Conservation (phyloP, 2,797 vertebrate genomes). For the Gymnoscopelus microlampas region DNA sequence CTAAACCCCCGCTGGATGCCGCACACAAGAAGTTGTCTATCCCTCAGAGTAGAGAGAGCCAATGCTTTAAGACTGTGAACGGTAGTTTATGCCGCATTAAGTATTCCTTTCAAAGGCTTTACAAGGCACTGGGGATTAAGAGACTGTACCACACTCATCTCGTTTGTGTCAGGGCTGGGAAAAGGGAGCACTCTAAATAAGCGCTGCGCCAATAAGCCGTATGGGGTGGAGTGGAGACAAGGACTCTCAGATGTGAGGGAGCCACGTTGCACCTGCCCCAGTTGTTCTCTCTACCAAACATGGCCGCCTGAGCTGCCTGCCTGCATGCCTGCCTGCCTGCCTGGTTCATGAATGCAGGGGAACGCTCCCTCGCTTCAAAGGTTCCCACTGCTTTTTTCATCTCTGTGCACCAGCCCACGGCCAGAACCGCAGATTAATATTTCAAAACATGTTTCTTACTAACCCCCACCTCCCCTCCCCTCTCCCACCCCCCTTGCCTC, state of each 20-base stretch:
- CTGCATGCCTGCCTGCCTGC: conserved; percentile 21
- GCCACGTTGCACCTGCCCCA: conserved; percentile 65
- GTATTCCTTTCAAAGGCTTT: conserved; percentile 77
- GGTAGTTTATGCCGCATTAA: conserved; percentile 74
- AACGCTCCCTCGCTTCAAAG: conserved; percentile 82
- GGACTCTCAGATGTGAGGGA: conserved; percentile 56
- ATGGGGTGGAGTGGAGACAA: conserved; percentile 43
- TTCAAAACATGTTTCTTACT: conserved; percentile 79
- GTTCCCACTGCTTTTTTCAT: conserved; percentile 72
- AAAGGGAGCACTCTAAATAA: conserved; percentile 70
- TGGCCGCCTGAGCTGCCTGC: conserved; percentile 69
- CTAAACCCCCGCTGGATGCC: conserved; percentile 24
- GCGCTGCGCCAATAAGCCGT: conserved; percentile 57
- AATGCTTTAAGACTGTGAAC: conserved; percentile 64
- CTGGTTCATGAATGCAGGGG: conserved; percentile 58
- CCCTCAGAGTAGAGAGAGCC: conserved; percentile 44
- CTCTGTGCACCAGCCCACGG: conserved; percentile 80
- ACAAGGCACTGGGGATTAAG: conserved; percentile 76
- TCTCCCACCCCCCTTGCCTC: conserved; percentile 47
- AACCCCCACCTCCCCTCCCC: conserved; percentile 33
- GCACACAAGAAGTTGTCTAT: conserved; percentile 44
- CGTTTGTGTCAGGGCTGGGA: conserved; percentile 70
- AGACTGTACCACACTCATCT: conserved; percentile 71
- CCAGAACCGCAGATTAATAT: conserved; percentile 84
- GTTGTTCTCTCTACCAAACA: conserved; percentile 69